Percentiles rank a stretch among this genome's conserved stretches.
phyloP scores from a whole-genome alignment of 2,113 vertebrate species.

The Bubo scandiacus region DNA sequence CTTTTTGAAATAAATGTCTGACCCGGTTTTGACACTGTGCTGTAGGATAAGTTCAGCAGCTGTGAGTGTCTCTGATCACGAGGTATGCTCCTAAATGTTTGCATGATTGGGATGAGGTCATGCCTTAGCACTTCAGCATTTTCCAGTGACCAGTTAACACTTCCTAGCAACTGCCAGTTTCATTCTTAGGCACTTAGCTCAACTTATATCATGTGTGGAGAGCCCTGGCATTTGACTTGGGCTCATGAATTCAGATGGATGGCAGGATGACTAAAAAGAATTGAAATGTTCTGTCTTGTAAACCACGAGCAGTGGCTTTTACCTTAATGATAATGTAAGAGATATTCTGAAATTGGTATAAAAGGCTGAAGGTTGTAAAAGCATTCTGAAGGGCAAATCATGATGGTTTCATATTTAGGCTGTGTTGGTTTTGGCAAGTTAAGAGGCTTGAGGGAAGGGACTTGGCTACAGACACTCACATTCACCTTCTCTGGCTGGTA shows the following conservation, averaged over 20 bases:
- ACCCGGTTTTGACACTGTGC: neutral
- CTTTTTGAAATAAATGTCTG: neutral
- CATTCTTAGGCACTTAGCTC: neutral
- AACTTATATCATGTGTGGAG: neutral
- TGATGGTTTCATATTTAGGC: neutral
- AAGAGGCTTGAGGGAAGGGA: neutral
- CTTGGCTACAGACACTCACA: neutral
- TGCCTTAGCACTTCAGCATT: neutral
- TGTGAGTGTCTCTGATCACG: neutral
- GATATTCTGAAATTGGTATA: neutral
- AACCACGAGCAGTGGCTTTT: neutral
- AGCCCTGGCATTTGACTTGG: neutral
- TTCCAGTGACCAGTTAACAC: neutral
- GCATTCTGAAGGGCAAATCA: neutral
- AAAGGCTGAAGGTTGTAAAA: neutral
- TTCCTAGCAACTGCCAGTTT: neutral
- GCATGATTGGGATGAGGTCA: neutral
- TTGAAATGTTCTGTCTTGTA: neutral
- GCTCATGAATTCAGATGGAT: neutral
- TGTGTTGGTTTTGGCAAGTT: neutral
- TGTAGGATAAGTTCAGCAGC: neutral
- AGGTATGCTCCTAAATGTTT: neutral
- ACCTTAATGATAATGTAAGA: neutral
- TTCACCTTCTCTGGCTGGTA: conserved; percentile 5
- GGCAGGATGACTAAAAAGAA: neutral